Evolutionary conservation across 2,113 vertebrate genomes (phyloP), one percentile per base, ranked within the genome.

Genomic region (Pseudorectes ferrugineus): DNA sequence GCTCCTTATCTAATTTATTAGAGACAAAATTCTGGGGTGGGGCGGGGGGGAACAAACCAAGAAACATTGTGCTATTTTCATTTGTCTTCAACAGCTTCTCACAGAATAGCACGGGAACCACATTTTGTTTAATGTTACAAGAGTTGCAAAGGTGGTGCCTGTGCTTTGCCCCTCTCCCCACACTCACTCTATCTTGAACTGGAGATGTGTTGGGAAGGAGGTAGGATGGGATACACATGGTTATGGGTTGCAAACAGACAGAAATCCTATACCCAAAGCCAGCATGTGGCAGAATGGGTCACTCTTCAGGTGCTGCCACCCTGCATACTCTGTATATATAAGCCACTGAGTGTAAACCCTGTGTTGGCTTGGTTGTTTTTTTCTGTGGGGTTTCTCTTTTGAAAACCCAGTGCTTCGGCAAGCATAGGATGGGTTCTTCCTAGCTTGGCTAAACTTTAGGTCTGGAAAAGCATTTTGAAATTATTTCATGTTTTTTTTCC

Each of bases 11-110:
- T 59, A 51, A 48, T 52, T 46, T 85, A 17, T 33, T 78, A 57
- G 22, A 43, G n/a, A 33, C 40, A 74, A 25, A 57, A 33, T 43
- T 52, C 2, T 0, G 5, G 5, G 5, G 5, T 21, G 43, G 4
- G 7, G 5, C 0, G 16, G 28, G 33, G 3, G 11, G 14, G 0
- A 15, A 25, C 15, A 40, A 54, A 40, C 14, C 14, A 40, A 59
- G 43, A 46, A 71, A 46, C 9, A 14, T 9, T 21, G 9, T 45
- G 12, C 22, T 65, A 0, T 70, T 80, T 83, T 89, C 15, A 66
- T 89, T 43, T 36, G 11, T 68, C 36, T 93, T 76, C 19, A 63
- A 3, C 11, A 54, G 4, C 26, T 73, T 81, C 25, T 63, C 11
- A 3, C 2, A 12, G 43, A 58, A 31, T 22, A 48, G 12, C 18